These are phyloP conservation scores for Eonycteris spelaea DNA, from an alignment of 2,113 vertebrate species.

Conservation along the genomic window DNA sequence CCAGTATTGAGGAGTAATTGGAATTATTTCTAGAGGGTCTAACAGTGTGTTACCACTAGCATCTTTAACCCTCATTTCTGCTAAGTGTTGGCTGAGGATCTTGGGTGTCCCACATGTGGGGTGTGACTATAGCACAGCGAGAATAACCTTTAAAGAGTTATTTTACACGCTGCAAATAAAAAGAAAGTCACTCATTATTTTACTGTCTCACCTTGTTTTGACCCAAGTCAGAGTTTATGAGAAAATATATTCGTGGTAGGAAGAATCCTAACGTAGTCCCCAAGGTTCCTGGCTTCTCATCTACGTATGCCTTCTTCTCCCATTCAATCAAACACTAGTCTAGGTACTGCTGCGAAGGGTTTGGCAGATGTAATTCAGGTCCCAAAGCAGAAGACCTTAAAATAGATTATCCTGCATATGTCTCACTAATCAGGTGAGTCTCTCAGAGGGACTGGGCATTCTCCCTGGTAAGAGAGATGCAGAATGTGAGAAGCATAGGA, in stretches of 20 bases:
- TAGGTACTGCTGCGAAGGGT: background rate
- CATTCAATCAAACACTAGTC: background rate
- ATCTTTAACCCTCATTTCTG: background rate
- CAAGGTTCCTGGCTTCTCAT: background rate
- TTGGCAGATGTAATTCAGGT: background rate
- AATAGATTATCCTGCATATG: background rate
- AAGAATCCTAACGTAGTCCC: background rate
- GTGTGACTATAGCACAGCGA: background rate
- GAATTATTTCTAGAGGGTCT: background rate
- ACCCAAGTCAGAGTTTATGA: background rate
- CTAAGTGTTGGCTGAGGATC: background rate
- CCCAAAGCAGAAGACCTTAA: background rate
- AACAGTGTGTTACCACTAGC: background rate
- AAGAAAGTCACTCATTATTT: background rate
- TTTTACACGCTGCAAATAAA: background rate
- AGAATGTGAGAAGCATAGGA: background rate
- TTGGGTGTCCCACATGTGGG: background rate
- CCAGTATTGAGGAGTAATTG: background rate
- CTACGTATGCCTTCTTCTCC: background rate
- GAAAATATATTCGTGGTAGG: background rate
- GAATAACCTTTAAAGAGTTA: background rate
- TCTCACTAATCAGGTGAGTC: background rate
- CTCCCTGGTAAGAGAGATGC: background rate
- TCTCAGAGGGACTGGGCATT: background rate
- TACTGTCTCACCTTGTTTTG: background rate